Percentiles rank a stretch among this genome's conserved stretches.
Evolutionary conservation across 1,140 invertebrate species (phyloP).

Genomic region (Caenorhabditis tropicalis): DNA sequence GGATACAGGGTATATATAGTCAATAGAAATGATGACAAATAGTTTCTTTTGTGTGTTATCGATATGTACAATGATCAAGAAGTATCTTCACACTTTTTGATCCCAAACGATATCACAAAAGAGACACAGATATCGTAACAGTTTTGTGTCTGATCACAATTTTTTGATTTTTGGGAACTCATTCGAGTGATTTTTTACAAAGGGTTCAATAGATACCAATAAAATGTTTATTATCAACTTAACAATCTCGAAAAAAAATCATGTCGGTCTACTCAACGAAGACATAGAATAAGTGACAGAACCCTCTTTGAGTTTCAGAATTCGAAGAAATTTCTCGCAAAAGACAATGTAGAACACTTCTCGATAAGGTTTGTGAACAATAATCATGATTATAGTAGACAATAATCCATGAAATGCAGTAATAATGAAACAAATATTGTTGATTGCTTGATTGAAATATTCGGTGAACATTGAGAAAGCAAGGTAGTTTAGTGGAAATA

Average conservation of each 20-base stretch:
- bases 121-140: neutral
- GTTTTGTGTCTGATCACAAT: neutral
- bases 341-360: neutral
- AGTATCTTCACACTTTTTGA: neutral
- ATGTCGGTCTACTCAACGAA: neutral
- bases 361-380: neutral
- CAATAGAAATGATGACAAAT: too few species aligned
- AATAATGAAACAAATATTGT: neutral
- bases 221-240: neutral
- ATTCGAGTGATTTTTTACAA: too few species aligned
- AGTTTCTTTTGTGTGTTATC: too few species aligned
- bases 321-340: neutral
- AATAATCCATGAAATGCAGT: neutral
- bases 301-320: neutral
- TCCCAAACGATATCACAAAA: neutral
- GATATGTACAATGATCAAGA: too few species aligned
- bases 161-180: too few species aligned
- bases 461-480: neutral
- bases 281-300: neutral
- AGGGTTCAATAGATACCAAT: neutral
- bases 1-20: too few species aligned
- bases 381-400: neutral
- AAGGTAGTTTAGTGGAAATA: neutral
- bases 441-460: slow-evolving; percentile 25
- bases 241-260: neutral